Conservation (phyloP, 1,140 invertebrate species). For the Pachyrhynchus sulphureomaculatus region DNA sequence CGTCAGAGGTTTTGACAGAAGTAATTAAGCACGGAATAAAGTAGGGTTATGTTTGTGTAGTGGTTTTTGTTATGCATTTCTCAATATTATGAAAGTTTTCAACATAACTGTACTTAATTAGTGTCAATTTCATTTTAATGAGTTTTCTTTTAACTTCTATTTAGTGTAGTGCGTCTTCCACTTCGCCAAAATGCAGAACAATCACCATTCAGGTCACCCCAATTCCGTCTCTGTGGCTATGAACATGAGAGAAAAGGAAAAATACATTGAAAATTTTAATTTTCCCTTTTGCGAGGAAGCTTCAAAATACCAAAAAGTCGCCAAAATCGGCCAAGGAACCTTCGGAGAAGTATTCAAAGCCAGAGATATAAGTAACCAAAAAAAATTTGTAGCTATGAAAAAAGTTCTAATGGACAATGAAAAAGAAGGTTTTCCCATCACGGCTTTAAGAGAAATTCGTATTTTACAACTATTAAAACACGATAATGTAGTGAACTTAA, state of each 20-base stretch:
- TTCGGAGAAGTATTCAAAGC: slow-evolving; percentile 99
- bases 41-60: no score
- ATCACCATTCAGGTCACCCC: slow-evolving; percentile 33
- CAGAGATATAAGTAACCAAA: slow-evolving; percentile 74
- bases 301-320: slow-evolving; percentile 91
- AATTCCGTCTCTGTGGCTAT: slow-evolving; percentile 43
- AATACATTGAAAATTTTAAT: slow-evolving; percentile 86
- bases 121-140: no score
- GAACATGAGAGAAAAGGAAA: slow-evolving; percentile 74
- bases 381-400: slow-evolving; percentile 95
- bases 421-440: slow-evolving; percentile 99
- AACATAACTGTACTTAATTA: no score
- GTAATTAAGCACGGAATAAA: no score
- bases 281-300: slow-evolving; percentile 92
- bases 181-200: slow-evolving; percentile 30
- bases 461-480: slow-evolving; percentile 97
- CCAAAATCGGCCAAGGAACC: slow-evolving; percentile 98
- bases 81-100: no score
- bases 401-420: slow-evolving; percentile 99
- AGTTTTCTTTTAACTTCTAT: no score
- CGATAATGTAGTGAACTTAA: slow-evolving; percentile 96
- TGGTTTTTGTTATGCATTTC: no score
- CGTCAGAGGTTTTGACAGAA: no score
- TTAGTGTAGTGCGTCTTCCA: no score
- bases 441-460: slow-evolving; percentile 93